Conservation (phyloP, 2,888 invertebrate genomes). For the Ophion ellenae region DNA sequence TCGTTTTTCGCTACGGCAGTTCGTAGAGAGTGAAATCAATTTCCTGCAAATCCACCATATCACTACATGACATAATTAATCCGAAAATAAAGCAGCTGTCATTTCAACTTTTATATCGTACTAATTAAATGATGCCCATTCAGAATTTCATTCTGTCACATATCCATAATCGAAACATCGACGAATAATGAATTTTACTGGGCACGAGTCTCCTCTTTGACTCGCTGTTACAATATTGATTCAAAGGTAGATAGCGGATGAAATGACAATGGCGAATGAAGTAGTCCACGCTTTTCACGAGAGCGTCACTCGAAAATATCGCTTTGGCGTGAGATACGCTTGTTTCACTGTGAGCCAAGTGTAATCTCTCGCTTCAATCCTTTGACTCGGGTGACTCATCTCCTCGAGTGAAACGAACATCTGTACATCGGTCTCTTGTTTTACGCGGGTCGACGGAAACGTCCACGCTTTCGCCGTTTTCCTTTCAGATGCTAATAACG, state of each 20-base stretch:
- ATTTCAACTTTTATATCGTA: background rate
- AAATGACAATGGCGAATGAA: conserved; percentile 54
- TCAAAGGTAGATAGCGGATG: background rate
- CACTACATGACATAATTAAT: background rate
- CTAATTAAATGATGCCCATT: background rate
- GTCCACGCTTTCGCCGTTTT: conserved; percentile 46
- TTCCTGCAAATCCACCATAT: background rate
- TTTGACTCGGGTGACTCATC: conserved; percentile 38
- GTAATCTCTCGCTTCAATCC: conserved; percentile 37
- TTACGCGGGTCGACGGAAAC: conserved; percentile 21
- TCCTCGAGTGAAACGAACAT: conserved; percentile 32
- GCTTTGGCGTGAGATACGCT: conserved; percentile 1
- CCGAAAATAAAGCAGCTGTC: background rate
- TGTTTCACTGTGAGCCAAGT: conserved; percentile 7
- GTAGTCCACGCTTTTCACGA: conserved; percentile 33
- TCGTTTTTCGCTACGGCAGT: too few species aligned
- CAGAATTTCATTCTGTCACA: background rate
- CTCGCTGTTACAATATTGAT: background rate
- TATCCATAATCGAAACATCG: background rate
- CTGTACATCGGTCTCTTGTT: conserved; percentile 20
- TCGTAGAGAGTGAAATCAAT: background rate
- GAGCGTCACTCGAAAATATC: conserved; percentile 29
- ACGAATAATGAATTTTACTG: background rate
- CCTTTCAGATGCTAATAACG: conserved; percentile 46
- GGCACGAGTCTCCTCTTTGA: background rate